Conservation (phyloP, 2,113 vertebrate species). For the Eulemur macaco region DNA sequence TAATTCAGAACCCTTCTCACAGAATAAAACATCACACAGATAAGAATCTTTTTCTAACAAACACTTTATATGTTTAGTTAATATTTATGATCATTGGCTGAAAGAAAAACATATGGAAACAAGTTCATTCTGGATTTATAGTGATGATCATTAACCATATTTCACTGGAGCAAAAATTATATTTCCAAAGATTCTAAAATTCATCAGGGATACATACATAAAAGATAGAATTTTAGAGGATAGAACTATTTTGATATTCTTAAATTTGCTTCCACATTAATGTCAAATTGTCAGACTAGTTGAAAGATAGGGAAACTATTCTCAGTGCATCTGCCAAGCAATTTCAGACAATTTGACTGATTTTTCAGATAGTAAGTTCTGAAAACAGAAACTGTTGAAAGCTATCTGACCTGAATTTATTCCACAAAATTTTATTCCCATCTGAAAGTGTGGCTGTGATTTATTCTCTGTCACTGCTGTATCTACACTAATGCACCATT, state of each 20-base stretch:
- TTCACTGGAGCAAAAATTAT: not conserved
- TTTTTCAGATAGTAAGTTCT: constrained; percentile 68
- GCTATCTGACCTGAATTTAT: constrained; percentile 74
- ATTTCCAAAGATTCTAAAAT: not conserved
- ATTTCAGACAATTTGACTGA: constrained; percentile 72
- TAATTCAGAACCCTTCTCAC: not conserved
- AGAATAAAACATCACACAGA: not conserved
- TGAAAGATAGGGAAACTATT: constrained; percentile 53
- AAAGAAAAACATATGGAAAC: constrained; percentile 20
- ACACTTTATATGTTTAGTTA: not conserved
- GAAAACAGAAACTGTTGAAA: constrained; percentile 65
- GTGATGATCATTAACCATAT: not conserved
- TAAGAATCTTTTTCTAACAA: not conserved
- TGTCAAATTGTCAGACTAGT: constrained; percentile 39
- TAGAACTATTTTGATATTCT: constrained; percentile 36
- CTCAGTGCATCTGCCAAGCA: constrained; percentile 56
- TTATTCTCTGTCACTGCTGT: constrained; percentile 73
- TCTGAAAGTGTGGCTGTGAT: constrained; percentile 74
- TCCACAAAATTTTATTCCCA: constrained; percentile 64
- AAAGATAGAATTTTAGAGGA: constrained; percentile 5
- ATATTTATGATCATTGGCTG: not conserved
- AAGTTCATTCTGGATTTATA: not conserved
- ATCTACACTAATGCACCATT: constrained; percentile 70
- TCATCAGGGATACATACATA: not conserved
- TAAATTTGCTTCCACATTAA: constrained; percentile 63